phyloP scores from a whole-genome alignment of 2,888 invertebrate species.

The Caenorhabditis afra region DNA sequence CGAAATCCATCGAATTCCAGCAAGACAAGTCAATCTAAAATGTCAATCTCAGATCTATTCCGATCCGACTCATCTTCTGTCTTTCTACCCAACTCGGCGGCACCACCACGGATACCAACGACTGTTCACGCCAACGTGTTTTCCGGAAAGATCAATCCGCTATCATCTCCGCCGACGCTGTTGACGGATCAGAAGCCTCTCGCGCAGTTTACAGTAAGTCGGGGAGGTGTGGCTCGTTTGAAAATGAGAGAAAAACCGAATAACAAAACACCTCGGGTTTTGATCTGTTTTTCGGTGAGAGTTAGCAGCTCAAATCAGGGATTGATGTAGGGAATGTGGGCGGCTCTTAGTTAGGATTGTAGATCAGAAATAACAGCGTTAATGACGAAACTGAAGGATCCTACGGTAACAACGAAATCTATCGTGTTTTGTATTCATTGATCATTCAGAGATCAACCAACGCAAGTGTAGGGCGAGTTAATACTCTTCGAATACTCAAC shows the following conservation, averaged over 20 bases:
- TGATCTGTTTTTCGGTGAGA: too few relatives aligned
- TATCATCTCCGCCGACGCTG: slow-evolving; percentile 36
- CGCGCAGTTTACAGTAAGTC: slow-evolving; percentile 34
- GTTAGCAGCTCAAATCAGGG: background rate
- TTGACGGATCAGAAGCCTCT: slow-evolving; percentile 36
- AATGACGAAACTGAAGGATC: too few relatives aligned
- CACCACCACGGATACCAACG: slow-evolving; percentile 30
- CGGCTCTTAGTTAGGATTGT: background rate
- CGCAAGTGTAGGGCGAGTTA: too few relatives aligned
- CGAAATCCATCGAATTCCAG: too few relatives aligned
- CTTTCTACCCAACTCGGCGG: slow-evolving; percentile 36
- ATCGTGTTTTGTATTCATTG: slow-evolving; percentile 41
- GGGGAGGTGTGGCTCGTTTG: background rate
- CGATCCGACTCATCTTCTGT: slow-evolving; percentile 33
- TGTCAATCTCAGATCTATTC: slow-evolving; percentile 35
- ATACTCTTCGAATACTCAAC: slow-evolving; percentile 17
- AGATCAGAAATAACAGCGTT: background rate
- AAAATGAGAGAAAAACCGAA: background rate
- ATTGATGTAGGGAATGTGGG: background rate
- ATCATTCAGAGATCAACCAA: slow-evolving; percentile 35
- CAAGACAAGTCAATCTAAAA: too few relatives aligned
- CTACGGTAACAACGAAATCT: too few relatives aligned
- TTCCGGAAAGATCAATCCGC: slow-evolving; percentile 44
- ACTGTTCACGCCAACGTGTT: slow-evolving; percentile 34
- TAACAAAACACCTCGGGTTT: too few relatives aligned